Percentiles rank a stretch among this genome's conserved stretches.
Evolutionary conservation across 2,113 vertebrate genomes (phyloP).

Genomic region (Xiphorhynchus elegans): DNA sequence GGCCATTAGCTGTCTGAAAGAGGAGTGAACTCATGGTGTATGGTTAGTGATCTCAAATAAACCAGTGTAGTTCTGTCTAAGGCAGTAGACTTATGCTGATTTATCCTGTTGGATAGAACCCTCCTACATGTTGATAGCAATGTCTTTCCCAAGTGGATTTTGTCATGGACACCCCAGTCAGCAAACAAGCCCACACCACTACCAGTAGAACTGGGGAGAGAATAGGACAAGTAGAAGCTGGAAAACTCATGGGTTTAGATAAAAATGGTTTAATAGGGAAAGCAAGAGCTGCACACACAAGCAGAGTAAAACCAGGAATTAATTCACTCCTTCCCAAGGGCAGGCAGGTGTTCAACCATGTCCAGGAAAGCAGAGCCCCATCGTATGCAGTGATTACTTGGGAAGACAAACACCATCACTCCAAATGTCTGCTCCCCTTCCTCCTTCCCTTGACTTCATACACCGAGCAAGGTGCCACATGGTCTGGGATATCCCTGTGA

Average conservation of each 20-base stretch:
- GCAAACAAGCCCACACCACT: background rate
- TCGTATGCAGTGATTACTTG: background rate
- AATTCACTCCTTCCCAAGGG: rapidly evolving
- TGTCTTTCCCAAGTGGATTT: background rate
- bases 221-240: background rate
- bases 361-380: background rate
- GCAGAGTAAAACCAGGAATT: background rate
- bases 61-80: background rate
- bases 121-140: background rate
- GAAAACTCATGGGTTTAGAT: background rate
- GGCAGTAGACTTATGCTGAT: background rate
- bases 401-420: background rate
- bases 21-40: background rate
- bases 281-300: rapidly evolving
- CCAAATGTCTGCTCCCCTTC: background rate
- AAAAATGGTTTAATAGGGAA: background rate
- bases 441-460: background rate
- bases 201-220: background rate
- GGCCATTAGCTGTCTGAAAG: background rate
- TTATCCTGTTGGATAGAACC: background rate
- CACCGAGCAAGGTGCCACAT: background rate
- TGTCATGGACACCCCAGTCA: background rate
- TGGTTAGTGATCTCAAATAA: background rate
- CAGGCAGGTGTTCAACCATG: background rate
- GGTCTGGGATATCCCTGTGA: background rate